Percentiles rank a stretch among this genome's conserved stretches.
These are phyloP conservation scores for Malthinus seriepunctatus DNA, from an alignment of 2,888 invertebrate species.

Conservation along the genomic window DNA sequence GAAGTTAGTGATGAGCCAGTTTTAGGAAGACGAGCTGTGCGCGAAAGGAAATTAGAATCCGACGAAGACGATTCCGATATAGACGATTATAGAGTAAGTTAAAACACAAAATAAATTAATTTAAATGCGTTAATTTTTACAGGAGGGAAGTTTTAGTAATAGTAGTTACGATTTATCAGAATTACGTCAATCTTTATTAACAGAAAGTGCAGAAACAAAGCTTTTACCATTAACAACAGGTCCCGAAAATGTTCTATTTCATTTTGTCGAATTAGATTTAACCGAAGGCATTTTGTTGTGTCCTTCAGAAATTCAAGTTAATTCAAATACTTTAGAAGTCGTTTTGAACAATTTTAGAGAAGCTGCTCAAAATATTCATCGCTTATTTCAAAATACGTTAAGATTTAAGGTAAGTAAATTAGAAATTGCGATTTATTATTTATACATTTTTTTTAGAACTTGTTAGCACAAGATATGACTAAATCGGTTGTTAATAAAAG, in stretches of 20 bases:
- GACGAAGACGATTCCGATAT: constrained; percentile 79
- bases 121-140: constrained; percentile 36
- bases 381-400: constrained; percentile 71
- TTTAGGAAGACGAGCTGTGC: constrained; percentile 65
- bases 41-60: constrained; percentile 62
- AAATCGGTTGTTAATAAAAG: constrained; percentile 68
- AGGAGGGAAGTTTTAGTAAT: constrained; percentile 69
- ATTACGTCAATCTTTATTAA: constrained; percentile 71
- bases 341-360: constrained; percentile 72
- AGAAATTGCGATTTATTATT: constrained; percentile 8
- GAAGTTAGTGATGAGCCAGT: constrained; percentile 72
- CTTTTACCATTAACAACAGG: constrained; percentile 68
- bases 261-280: constrained; percentile 74
- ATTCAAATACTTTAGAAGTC: constrained; percentile 47
- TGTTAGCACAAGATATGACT: constrained; percentile 53
- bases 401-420: constrained; percentile 55
- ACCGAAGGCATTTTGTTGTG: constrained; percentile 73
- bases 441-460: constrained; percentile 44
- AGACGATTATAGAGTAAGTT: constrained; percentile 65
- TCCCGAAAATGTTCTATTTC: constrained; percentile 72
- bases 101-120: background rate
- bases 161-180: constrained; percentile 70
- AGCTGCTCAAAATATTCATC: constrained; percentile 74
- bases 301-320: constrained; percentile 53
- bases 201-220: constrained; percentile 68